phyloP scores from a whole-genome alignment of 2,113 vertebrate species.

The Rhabdornis inornatus region DNA sequence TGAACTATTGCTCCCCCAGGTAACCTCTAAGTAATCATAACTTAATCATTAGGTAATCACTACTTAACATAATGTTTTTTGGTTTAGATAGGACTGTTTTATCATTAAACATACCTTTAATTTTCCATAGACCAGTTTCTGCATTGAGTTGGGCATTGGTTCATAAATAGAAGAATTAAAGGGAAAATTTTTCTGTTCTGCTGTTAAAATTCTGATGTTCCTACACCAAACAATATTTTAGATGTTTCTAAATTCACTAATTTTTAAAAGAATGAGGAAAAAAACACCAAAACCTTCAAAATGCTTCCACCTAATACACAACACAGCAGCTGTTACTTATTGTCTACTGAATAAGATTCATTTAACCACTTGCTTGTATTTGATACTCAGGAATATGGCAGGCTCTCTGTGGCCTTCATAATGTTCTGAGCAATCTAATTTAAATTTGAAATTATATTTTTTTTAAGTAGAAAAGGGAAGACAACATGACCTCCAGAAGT shows the following conservation, averaged over 20 bases:
- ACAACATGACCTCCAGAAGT: not conserved
- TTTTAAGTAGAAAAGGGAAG: not conserved
- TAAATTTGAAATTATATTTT: not conserved
- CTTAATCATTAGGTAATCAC: not conserved
- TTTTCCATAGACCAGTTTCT: not conserved
- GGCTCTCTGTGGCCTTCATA: not conserved
- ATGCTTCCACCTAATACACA: not conserved
- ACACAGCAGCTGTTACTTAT: not conserved
- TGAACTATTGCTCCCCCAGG: not conserved
- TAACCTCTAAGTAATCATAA: not conserved
- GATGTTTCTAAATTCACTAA: not conserved
- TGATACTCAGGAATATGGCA: not conserved
- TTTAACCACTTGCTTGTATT: not conserved
- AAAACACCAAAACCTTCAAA: not conserved
- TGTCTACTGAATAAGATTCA: not conserved
- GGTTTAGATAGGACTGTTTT: not conserved
- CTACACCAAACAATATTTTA: not conserved
- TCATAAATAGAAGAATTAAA: not conserved
- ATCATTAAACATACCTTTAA: not conserved
- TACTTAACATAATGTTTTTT: not conserved
- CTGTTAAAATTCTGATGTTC: not conserved
- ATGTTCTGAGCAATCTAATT: not conserved
- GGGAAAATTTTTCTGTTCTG: not conserved
- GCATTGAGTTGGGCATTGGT: not conserved
- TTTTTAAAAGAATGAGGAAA: not conserved